These are phyloP conservation scores for Ctena decussata DNA, from an alignment of 2,888 invertebrate genomes.

Conservation along the genomic window DNA sequence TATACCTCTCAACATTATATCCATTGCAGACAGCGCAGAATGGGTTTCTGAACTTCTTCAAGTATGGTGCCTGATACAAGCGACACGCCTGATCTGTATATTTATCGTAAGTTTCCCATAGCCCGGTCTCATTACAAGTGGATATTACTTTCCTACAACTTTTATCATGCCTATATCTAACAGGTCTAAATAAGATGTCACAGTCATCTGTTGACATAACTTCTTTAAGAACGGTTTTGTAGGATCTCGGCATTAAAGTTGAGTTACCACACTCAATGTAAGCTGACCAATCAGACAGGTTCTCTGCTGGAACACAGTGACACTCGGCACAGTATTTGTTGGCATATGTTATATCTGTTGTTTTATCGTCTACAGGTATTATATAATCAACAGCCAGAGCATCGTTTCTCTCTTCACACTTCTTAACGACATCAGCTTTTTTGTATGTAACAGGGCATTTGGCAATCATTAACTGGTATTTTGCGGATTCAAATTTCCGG, in stretches of 20 bases:
- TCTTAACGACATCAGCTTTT: background rate
- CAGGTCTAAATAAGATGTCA: background rate
- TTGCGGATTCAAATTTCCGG: too few relatives aligned
- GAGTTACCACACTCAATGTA: background rate
- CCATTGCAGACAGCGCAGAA: slow-evolving; percentile 57
- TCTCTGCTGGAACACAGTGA: background rate
- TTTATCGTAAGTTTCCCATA: slow-evolving; percentile 19
- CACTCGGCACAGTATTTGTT: background rate
- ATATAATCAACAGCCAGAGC: background rate
- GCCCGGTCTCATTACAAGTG: slow-evolving; percentile 31
- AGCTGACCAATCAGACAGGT: background rate
- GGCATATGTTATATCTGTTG: background rate
- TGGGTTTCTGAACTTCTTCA: slow-evolving; percentile 43
- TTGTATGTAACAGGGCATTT: background rate
- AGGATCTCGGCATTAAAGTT: background rate
- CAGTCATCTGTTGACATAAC: background rate
- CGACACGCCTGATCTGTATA: slow-evolving; percentile 35
- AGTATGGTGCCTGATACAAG: background rate
- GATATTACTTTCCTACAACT: background rate
- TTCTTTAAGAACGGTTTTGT: background rate
- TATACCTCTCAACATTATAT: background rate
- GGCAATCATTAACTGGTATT: too few relatives aligned
- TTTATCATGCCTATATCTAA: background rate
- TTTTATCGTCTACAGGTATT: background rate
- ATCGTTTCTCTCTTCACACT: background rate